Conservation (phyloP, 2,797 vertebrate species). For the Mormyrus hasselquistii region DNA sequence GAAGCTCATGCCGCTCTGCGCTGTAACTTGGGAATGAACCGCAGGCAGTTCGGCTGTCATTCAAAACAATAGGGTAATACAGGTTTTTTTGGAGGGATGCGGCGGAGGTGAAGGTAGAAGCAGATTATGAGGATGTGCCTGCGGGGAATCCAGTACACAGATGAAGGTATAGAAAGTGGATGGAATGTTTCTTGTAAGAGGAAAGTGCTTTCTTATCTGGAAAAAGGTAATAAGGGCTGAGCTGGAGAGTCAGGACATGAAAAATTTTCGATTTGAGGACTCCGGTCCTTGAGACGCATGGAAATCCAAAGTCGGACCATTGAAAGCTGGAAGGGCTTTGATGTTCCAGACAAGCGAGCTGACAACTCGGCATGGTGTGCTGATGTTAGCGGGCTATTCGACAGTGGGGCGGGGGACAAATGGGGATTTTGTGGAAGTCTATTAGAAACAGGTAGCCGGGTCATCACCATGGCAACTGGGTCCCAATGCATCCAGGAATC, state of each 20-base stretch:
- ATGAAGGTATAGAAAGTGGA: not conserved
- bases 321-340: not conserved
- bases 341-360: not conserved
- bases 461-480: conserved; percentile 16
- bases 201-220: not conserved
- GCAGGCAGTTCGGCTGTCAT: not conserved
- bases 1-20: not conserved
- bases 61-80: not conserved
- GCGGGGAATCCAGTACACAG: not conserved
- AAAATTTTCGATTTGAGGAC: not conserved
- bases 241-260: not conserved
- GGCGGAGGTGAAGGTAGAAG: not conserved
- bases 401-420: not conserved
- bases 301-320: not conserved
- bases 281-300: not conserved
- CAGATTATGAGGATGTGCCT: not conserved
- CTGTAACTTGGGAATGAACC: not conserved
- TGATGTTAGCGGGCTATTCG: not conserved
- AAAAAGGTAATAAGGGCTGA: not conserved
- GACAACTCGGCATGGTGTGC: not conserved
- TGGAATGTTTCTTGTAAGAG: not conserved
- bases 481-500: not conserved
- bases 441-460: not conserved
- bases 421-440: not conserved
- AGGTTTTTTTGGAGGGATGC: not conserved